Conservation (phyloP, 2,797 vertebrate species). For the Arctocebus calabarensis region DNA sequence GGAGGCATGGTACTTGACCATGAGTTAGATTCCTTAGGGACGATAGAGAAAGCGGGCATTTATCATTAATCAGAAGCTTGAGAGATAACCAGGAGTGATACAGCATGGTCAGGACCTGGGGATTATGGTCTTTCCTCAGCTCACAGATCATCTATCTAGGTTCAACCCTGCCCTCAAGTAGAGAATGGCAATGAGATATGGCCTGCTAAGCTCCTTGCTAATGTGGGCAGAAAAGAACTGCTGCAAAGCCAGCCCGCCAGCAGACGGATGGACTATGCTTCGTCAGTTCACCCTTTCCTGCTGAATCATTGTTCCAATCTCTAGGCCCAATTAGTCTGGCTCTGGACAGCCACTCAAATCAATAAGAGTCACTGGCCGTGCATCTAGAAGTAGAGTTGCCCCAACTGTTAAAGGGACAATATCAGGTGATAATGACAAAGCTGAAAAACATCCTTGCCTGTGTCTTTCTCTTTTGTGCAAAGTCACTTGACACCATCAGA, state of each 20-base stretch:
- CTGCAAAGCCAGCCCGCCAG: conserved; percentile 15
- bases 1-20: not conserved
- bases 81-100: not conserved
- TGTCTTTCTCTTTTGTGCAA: conserved; percentile 69
- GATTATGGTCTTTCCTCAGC: not conserved
- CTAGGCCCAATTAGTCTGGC: conserved; percentile 78
- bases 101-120: not conserved
- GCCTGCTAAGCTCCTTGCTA: not conserved
- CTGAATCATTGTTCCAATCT: conserved; percentile 78
- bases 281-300: conserved; percentile 61
- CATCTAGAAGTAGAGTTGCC: conserved; percentile 75
- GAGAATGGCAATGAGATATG: not conserved
- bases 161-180: not conserved
- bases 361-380: conserved; percentile 76
- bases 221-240: not conserved
- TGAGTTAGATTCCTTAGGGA: not conserved
- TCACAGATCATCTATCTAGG: not conserved
- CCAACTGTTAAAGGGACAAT: conserved; percentile 65
- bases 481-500: conserved; percentile 61
- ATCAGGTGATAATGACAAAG: conserved; percentile 78
- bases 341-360: conserved; percentile 76
- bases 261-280: conserved; percentile 13
- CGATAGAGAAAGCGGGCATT: not conserved
- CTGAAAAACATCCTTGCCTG: conserved; percentile 65
- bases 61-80: not conserved